Evolutionary conservation across 2,113 vertebrate genomes (phyloP), one percentile per base, ranked within the genome.

Genomic region (Arothron firmamentum): DNA sequence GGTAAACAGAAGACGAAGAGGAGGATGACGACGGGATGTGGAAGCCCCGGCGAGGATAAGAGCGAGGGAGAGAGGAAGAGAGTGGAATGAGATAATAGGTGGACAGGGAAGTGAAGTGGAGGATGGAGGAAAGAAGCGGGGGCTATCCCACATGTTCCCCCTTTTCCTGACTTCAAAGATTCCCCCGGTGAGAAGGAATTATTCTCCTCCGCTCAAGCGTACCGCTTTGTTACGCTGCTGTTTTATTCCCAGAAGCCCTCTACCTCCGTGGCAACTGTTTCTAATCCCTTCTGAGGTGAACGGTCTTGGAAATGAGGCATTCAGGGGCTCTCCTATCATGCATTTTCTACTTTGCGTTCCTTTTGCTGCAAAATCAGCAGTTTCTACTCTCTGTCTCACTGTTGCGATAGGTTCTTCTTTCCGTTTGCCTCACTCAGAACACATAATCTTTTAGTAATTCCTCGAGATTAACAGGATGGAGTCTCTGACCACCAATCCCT

Each of bases 81-180:
- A 75, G 56, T 54, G 6, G 60, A 65, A 60, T 34, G 20, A 45
- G 45, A 56, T 57, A 61, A 57, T 57, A 46, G 59, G 7, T 28
- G 23, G 38, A 70, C 41, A 58, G 50, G 34, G 31, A 11, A 63
- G n/a, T 52, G 43, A 13, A 65, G 52, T 68, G 63, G 53, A 50
- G 59, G 64, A 67, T 46, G 23, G 20, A 69, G 62, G 51, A 62
- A 50, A 47, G 54, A 12, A 45, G 43, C n/a, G 55, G 59, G 53
- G 55, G 16, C 57, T 54, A 67, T 56, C 21, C 31, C 34, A 20
- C 4, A 18, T 7, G 18, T 61, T 65, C 70, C 75, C 70, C 78
- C 25, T 66, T 70, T 78, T 70, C 65, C 52, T 46, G 52, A 75
- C 79, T 86, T 88, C 80, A 88, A 86, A 88, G 77, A 70, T 72